Base-by-base conservation (phyloP, 2,888 invertebrate genomes). In the Tethea ocularis region DNA sequence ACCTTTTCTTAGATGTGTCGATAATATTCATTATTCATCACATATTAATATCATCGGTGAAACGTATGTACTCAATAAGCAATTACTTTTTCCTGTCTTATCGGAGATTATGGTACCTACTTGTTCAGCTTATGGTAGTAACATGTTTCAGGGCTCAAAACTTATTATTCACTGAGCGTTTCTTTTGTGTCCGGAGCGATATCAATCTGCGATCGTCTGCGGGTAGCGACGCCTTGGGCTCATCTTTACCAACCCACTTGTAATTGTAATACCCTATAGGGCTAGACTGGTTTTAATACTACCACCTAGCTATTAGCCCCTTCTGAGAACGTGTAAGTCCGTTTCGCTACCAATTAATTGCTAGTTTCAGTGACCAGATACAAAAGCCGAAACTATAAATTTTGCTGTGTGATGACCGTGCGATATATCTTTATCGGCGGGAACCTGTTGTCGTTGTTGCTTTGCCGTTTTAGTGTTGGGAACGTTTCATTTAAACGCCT, bases 101-200 rank as follows among this genome's bases (percentile, higher is more conserved):
- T 13, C 13, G 13, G 33, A 33, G 5, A 13, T 33, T 13, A 4
- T 33, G 33, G 13, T 3, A 13, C n/a, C n/a, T n/a, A n/a, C 33
- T 38, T 38, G 38, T n/a, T 38, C 23, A 20, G 15, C 51, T 51
- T 51, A 51, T 51, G 11, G 10, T 7, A 23, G 0, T 59, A 57
- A 59, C 76, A 60, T 54, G 23, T 70, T 72, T 72, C 61, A 52
- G 73, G 68, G 82, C 83, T 75, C 70, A 60, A 66, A 75, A 75
- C 79, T 84, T 86, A 88, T 88, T 89, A 90, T 90, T 89, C 89
- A 86, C 80, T 79, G 76, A 82, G 75, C 83, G 86, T 87, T 85
- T 85, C 87, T 89, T 90, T 88, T 87, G 86, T 89, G 83, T 85
- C 80, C 82, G 75, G 76, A 73, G 75, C 85, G 87, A 89, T 89